Evolutionary conservation across 2,888 invertebrate genomes (phyloP).

Genomic region (Phaonia tiefii): DNA sequence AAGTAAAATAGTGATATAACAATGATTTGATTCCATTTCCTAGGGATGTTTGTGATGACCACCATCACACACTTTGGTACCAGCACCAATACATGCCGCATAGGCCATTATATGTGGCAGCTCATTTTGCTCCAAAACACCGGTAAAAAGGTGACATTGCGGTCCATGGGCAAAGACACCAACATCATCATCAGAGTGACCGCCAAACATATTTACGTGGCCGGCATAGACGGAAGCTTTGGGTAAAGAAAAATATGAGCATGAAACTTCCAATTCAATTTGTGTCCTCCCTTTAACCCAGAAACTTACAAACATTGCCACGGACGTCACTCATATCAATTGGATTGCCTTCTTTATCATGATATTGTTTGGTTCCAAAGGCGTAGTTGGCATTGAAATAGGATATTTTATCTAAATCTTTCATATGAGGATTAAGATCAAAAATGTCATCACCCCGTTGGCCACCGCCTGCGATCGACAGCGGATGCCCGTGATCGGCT

Average conservation of each 20-base stretch:
- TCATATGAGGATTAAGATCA: constrained; percentile 76
- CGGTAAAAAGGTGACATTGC: constrained; percentile 89
- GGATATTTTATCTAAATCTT: constrained; percentile 76
- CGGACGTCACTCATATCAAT: constrained; percentile 5
- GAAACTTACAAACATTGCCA: not conserved
- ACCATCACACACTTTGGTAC: constrained; percentile 76
- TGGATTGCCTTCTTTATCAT: constrained; percentile 70
- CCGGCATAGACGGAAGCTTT: constrained; percentile 69
- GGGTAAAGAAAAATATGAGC: not conserved
- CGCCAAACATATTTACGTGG: constrained; percentile 81
- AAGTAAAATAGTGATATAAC: too few relatives aligned
- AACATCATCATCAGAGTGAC: constrained; percentile 90
- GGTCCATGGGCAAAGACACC: constrained; percentile 88
- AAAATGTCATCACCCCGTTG: constrained; percentile 82
- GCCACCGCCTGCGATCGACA: constrained; percentile 88
- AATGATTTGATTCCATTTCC: too few relatives aligned
- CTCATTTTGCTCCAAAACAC: constrained; percentile 88
- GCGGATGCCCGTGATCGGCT: constrained; percentile 89
- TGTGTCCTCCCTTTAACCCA: too few relatives aligned
- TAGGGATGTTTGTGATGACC: too few relatives aligned
- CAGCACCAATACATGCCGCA: constrained; percentile 86
- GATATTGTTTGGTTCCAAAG: constrained; percentile 83
- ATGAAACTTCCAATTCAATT: not conserved
- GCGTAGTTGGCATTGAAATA: constrained; percentile 87
- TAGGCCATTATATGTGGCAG: constrained; percentile 88